Percentiles rank a stretch among this genome's conserved stretches.
Conservation (phyloP, 2,113 vertebrate genomes). For the Furnarius figulus region DNA sequence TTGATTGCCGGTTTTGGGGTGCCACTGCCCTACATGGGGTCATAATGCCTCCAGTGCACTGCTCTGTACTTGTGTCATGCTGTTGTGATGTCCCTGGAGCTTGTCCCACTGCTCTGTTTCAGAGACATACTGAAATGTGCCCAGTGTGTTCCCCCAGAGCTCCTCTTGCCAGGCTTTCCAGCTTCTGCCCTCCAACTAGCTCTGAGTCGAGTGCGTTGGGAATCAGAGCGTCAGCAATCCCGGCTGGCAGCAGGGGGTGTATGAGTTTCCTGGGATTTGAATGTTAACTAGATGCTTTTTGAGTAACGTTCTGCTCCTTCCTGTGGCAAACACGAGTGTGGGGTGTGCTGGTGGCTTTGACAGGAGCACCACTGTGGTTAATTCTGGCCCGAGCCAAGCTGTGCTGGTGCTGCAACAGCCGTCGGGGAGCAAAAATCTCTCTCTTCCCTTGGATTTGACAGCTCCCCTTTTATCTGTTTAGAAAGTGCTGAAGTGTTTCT, state of each 20-base stretch:
- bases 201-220: fast-evolving
- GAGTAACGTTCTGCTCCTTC: not conserved
- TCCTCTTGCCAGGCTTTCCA: not conserved
- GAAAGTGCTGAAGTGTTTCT: conserved; percentile 57
- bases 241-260: not conserved
- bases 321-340: not conserved
- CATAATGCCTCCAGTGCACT: not conserved
- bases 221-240: not conserved
- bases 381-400: not conserved
- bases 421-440: not conserved
- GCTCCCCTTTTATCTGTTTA: conserved; percentile 35
- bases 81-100: not conserved
- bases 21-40: not conserved
- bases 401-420: not conserved
- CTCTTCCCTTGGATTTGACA: not conserved
- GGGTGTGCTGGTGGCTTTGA: not conserved
- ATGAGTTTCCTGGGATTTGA: not conserved
- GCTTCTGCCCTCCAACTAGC: not conserved
- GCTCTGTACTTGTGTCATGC: fast-evolving
- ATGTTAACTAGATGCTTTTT: not conserved
- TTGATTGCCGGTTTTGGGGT: not conserved
- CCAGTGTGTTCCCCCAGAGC: not conserved
- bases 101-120: not conserved
- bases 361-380: not conserved
- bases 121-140: not conserved